phyloP scores from a whole-genome alignment of 2,888 invertebrate genomes.

The Phengaris arion region DNA sequence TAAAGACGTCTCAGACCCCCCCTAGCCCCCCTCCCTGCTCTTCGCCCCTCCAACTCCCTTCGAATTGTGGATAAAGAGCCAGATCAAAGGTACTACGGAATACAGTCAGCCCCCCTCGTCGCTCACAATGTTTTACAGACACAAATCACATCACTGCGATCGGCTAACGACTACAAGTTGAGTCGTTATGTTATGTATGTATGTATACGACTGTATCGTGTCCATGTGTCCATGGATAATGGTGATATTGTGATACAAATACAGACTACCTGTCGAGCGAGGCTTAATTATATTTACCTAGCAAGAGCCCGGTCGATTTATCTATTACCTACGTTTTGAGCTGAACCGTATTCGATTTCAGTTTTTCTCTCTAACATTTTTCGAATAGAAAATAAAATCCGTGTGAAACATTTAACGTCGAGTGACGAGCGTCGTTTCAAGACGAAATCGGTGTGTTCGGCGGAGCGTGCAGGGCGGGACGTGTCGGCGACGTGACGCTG shows the following conservation, averaged over 20 bases:
- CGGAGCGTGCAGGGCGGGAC: slow-evolving; percentile 9
- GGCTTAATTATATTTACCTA: background rate
- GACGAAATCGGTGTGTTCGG: slow-evolving; percentile 19
- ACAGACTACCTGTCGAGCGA: background rate
- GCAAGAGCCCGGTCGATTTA: background rate
- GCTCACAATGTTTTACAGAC: background rate
- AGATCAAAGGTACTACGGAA: background rate
- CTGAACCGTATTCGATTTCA: background rate
- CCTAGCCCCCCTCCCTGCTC: background rate
- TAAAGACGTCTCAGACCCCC: background rate
- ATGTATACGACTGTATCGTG: background rate
- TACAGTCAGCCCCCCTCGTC: background rate
- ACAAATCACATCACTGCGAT: background rate
- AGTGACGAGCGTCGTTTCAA: background rate
- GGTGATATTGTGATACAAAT: background rate
- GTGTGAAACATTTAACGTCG: slow-evolving; percentile 16
- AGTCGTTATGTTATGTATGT: background rate
- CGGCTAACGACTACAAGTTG: background rate
- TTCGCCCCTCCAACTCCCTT: background rate
- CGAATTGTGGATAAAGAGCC: background rate
- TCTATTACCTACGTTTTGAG: no score
- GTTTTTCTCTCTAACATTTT: background rate
- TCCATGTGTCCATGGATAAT: background rate
- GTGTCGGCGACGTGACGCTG: slow-evolving; percentile 16
- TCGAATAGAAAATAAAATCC: slow-evolving; percentile 8